Evolutionary conservation across 2,113 vertebrate genomes (phyloP).

Genomic region (Ageneiosus marmoratus): DNA sequence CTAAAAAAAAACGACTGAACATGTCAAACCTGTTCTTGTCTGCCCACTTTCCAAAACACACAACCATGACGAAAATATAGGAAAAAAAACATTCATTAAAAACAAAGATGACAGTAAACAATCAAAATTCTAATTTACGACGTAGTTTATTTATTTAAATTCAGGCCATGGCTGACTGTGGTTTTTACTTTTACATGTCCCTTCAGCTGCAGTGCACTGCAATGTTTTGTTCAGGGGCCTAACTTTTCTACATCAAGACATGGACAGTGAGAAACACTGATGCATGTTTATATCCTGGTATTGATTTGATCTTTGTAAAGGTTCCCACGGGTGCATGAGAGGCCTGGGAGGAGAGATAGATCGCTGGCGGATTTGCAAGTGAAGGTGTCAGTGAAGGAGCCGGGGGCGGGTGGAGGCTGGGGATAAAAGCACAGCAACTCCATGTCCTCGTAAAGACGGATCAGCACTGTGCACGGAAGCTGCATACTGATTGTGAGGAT

Average conservation of each 20-base stretch:
- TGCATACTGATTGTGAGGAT: slow-evolving; percentile 70
- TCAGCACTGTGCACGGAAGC: slow-evolving; percentile 68
- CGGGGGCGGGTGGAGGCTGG: slow-evolving; percentile 30
- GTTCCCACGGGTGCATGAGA: slow-evolving; percentile 66
- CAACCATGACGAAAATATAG: too few species aligned
- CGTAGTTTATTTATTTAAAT: too few species aligned
- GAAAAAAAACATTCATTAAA: too few species aligned
- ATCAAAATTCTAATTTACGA: too few species aligned
- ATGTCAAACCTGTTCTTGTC: too few species aligned
- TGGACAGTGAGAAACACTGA: slow-evolving; percentile 61
- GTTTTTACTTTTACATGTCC: not conserved
- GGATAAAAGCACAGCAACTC: slow-evolving; percentile 74
- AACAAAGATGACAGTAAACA: too few species aligned
- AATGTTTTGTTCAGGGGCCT: not conserved
- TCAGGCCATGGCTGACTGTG: not conserved
- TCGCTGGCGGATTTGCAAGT: slow-evolving; percentile 69
- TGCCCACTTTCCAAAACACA: too few species aligned
- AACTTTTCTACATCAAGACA: slow-evolving; percentile 24
- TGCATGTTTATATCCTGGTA: slow-evolving; percentile 71
- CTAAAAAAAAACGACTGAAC: too few species aligned
- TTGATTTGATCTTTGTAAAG: slow-evolving; percentile 71
- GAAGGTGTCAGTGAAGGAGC: slow-evolving; percentile 59
- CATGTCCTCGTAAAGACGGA: slow-evolving; percentile 75
- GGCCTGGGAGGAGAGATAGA: slow-evolving; percentile 64
- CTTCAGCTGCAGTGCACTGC: not conserved